Conservation (phyloP, 2,888 invertebrate species). For the Drosophila sordidula region DNA sequence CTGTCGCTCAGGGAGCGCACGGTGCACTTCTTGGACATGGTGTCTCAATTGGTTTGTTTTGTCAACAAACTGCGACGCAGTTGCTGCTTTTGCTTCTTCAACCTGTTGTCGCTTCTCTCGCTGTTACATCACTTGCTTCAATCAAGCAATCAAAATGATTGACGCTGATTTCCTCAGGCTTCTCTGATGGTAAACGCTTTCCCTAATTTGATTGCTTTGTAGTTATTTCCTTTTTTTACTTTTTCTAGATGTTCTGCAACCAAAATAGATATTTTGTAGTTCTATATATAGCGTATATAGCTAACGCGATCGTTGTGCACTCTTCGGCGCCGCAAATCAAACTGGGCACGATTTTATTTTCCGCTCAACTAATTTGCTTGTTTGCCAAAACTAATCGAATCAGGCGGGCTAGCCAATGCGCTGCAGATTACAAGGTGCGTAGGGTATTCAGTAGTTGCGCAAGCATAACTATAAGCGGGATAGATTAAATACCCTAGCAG, state of each 20-base stretch:
- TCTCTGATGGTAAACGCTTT: neutral
- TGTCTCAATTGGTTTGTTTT: constrained; percentile 4
- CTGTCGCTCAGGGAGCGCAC: constrained; percentile 88
- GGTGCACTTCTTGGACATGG: constrained; percentile 88
- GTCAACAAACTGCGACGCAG: constrained; percentile 70
- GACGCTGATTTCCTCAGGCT: neutral
- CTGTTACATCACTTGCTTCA: constrained; percentile 63
- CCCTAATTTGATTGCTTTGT: neutral
- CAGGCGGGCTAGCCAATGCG: neutral
- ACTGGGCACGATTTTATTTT: constrained; percentile 54
- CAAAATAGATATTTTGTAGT: constrained; percentile 60
- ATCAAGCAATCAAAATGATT: neutral
- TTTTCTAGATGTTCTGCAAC: constrained; percentile 9
- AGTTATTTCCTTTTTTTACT: neutral
- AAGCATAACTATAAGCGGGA: neutral
- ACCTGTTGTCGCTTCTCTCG: neutral
- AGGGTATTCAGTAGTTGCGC: too few relatives aligned
- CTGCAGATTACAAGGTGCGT: constrained; percentile 3
- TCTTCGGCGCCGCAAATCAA: constrained; percentile 36
- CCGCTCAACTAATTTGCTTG: constrained; percentile 31
- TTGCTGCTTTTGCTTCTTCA: constrained; percentile 19
- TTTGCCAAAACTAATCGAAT: neutral
- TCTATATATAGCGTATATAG: constrained; percentile 55
- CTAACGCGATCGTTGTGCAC: constrained; percentile 25
- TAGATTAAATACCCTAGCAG: too few relatives aligned